These are phyloP conservation scores for Rhopalosiphum padi DNA, from an alignment of 1,140 invertebrate genomes.

Conservation along the genomic window DNA sequence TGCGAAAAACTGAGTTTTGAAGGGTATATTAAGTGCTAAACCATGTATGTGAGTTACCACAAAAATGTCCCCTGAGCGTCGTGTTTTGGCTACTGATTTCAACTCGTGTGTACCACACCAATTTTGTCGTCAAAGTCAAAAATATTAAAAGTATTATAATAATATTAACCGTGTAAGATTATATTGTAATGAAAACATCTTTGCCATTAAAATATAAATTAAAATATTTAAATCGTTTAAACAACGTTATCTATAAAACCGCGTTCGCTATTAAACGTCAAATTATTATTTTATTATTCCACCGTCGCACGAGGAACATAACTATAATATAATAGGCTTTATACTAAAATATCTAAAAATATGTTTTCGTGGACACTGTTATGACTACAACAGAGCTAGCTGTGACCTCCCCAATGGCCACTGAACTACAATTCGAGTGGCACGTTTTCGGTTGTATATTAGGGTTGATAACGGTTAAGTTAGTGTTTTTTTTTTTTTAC, in stretches of 20 bases:
- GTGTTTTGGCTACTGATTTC: background rate
- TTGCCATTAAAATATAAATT: no score
- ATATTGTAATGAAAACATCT: background rate
- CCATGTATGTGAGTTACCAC: background rate
- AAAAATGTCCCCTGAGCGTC: conserved; percentile 10
- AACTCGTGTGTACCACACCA: background rate
- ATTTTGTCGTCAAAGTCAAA: background rate
- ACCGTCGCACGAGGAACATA: no score
- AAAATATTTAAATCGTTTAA: background rate
- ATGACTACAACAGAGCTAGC: no score
- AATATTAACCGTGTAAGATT: background rate
- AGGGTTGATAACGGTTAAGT: no score
- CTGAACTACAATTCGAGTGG: no score
- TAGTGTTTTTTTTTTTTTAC: no score
- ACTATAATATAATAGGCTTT: background rate
- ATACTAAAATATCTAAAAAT: background rate
- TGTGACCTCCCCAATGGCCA: no score
- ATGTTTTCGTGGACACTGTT: background rate
- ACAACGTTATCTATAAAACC: background rate
- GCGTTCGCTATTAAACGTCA: background rate
- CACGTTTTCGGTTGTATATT: no score
- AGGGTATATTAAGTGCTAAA: conserved; percentile 29
- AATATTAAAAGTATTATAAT: background rate
- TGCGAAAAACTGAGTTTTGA: conserved; percentile 1
- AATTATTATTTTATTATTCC: background rate